Evolutionary conservation across 2,888 invertebrate species (phyloP).

Genomic region (Sepioteuthis lessoniana): DNA sequence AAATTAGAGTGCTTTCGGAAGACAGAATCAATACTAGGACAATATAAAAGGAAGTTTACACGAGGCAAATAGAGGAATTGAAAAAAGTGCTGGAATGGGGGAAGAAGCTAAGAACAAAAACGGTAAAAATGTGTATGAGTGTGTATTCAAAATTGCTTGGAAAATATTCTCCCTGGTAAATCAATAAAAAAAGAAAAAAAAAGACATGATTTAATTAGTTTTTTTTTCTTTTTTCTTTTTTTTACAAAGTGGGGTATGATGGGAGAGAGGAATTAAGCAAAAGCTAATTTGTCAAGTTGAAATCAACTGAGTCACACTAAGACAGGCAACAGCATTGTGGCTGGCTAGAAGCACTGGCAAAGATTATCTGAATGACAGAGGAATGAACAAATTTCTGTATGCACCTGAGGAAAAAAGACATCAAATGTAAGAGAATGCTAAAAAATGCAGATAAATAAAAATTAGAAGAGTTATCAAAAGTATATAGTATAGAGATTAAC

Average conservation of each 20-base stretch:
- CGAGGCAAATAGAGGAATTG: background rate
- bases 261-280: background rate
- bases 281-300: background rate
- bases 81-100: background rate
- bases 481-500: background rate
- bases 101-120: background rate
- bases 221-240: conserved; percentile 10
- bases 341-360: background rate
- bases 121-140: background rate
- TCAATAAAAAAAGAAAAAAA: background rate
- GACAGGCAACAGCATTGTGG: background rate
- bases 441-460: background rate
- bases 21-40: background rate
- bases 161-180: background rate
- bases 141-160: background rate
- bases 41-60: conserved; percentile 11
- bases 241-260: background rate
- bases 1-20: background rate
- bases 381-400: too few relatives aligned
- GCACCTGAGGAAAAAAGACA: too few relatives aligned
- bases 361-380: background rate
- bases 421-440: background rate
- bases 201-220: conserved; percentile 8
- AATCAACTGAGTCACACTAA: background rate
- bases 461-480: too few relatives aligned